These are phyloP conservation scores for Crotalus viridis DNA, from an alignment of 2,113 vertebrate genomes.

Conservation along the genomic window DNA sequence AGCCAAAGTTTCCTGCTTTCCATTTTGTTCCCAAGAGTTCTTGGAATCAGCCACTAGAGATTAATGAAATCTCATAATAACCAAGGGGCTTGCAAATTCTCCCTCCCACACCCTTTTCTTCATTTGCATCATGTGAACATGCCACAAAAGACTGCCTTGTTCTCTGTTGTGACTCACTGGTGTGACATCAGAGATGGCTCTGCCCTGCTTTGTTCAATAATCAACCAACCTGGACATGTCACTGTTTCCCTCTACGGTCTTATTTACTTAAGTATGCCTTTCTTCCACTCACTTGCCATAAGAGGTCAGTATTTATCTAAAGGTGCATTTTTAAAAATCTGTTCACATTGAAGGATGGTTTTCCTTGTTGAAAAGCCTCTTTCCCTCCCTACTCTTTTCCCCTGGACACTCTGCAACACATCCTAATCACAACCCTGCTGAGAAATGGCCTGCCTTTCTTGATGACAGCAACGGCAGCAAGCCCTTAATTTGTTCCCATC, in stretches of 20 bases:
- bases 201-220: conserved; percentile 29
- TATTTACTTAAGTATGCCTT: conserved; percentile 2
- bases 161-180: conserved; percentile 40
- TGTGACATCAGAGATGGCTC: conserved; percentile 49
- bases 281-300: neutral
- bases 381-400: neutral
- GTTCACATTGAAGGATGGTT: conserved; percentile 34
- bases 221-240: conserved; percentile 4
- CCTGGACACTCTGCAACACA: conserved; percentile 42
- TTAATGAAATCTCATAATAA: conserved; percentile 29
- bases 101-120: conserved; percentile 15
- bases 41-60: conserved; percentile 29
- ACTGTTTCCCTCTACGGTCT: conserved; percentile 43
- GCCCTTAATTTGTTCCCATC: conserved; percentile 67
- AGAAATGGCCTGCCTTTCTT: conserved; percentile 53
- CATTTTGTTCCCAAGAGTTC: conserved; percentile 2
- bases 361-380: conserved; percentile 40
- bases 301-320: neutral
- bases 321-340: conserved; percentile 25
- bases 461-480: conserved; percentile 58
- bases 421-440: conserved; percentile 41
- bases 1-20: conserved; percentile 4
- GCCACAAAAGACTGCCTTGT: conserved; percentile 23
- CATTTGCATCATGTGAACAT: conserved; percentile 36
- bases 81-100: conserved; percentile 12